These are phyloP conservation scores for Takifugu bimaculatus DNA, from an alignment of 2,113 vertebrate species.

Conservation along the genomic window DNA sequence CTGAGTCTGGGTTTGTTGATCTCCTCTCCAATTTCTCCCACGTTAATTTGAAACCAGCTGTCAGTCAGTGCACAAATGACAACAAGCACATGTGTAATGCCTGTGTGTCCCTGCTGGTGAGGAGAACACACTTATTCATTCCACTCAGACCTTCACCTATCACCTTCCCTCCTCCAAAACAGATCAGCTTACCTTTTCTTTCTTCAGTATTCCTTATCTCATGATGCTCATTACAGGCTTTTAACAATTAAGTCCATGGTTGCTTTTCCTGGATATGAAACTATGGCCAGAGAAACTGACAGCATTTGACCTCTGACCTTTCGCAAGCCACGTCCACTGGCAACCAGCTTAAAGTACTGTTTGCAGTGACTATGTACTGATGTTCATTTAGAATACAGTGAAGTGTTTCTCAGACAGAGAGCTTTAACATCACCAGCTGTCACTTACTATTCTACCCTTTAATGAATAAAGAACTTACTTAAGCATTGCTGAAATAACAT, in stretches of 20 bases:
- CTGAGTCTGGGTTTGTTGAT: constrained; percentile 56
- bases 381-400: too few species aligned
- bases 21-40: constrained; percentile 59
- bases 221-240: neutral
- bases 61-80: constrained; percentile 30
- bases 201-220: neutral
- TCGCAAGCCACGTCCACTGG: neutral
- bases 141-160: constrained; percentile 18
- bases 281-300: constrained; percentile 13
- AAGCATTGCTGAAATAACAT: too few species aligned
- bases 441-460: too few species aligned
- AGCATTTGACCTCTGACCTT: constrained; percentile 19
- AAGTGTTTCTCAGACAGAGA: too few species aligned
- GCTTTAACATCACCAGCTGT: too few species aligned
- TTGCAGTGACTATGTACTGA: too few species aligned
- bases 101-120: constrained; percentile 14
- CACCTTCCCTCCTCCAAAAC: constrained; percentile 53
- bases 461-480: too few species aligned
- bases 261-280: constrained; percentile 1
- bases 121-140: constrained; percentile 33
- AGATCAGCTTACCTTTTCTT: constrained; percentile 47
- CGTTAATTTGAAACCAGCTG: constrained; percentile 62
- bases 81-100: constrained; percentile 24
- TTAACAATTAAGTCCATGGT: constrained; percentile 1
- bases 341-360: too few species aligned